A percentile compares a stretch with the other conserved stretches of the same genome.
phyloP scores from a whole-genome alignment of 2,113 vertebrate genomes.

The Caranx melampygus region DNA sequence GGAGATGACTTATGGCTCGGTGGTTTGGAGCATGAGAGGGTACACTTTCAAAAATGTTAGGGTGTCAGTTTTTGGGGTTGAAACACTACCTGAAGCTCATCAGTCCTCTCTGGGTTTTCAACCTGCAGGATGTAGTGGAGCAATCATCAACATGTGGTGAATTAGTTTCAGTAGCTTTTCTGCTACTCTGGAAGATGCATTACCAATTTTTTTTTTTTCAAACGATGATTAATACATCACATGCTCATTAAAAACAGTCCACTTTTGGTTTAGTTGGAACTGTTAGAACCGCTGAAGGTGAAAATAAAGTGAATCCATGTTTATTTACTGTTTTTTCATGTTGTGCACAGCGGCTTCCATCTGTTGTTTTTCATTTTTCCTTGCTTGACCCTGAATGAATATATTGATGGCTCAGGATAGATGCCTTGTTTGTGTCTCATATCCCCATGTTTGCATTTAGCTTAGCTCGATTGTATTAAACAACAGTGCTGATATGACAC shows the following conservation, averaged over 20 bases:
- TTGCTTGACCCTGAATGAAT: constrained; percentile 61
- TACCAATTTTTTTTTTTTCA: not conserved
- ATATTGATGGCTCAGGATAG: constrained; percentile 39
- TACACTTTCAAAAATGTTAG: constrained; percentile 35
- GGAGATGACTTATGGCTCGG: constrained; percentile 43
- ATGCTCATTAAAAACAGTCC: constrained; percentile 19
- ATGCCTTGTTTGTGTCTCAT: constrained; percentile 47
- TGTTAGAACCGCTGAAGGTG: constrained; percentile 11
- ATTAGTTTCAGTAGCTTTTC: constrained; percentile 7
- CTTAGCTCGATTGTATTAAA: not conserved
- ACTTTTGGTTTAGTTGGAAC: constrained; percentile 36
- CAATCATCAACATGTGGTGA: constrained; percentile 26
- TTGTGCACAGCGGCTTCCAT: constrained; percentile 50
- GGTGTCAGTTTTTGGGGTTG: constrained; percentile 41
- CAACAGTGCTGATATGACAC: constrained; percentile 9
- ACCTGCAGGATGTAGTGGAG: constrained; percentile 5
- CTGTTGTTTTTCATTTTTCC: constrained; percentile 65
- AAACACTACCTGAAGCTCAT: constrained; percentile 57
- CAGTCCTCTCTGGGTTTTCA: constrained; percentile 25
- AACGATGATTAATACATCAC: not conserved
- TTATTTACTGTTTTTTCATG: constrained; percentile 61
- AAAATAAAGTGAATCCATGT: constrained; percentile 38
- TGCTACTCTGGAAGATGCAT: not conserved
- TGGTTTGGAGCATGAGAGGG: constrained; percentile 32
- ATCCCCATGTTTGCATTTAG: constrained; percentile 3